phyloP scores from a whole-genome alignment of 2,797 vertebrate species.

The Mormyrus proboscirostris region DNA sequence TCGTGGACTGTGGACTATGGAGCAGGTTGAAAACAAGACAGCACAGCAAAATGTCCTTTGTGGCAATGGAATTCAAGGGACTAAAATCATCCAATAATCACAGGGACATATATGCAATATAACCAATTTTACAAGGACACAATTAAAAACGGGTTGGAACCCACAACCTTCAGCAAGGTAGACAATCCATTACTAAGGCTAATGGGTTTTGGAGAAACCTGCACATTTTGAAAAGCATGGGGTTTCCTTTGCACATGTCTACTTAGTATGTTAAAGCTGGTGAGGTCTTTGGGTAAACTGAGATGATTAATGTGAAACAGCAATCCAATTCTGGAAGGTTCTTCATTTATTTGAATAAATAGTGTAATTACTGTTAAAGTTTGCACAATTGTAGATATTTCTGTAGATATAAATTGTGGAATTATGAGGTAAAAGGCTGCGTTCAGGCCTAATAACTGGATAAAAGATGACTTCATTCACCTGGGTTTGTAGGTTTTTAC shows the following conservation, averaged over 20 bases:
- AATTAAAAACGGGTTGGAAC: not conserved
- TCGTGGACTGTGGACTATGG: not conserved
- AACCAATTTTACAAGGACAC: not conserved
- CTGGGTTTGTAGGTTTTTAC: not conserved
- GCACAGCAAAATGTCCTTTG: not conserved
- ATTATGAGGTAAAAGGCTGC: not conserved
- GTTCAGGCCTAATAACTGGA: not conserved
- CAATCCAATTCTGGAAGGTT: not conserved
- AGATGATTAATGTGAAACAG: not conserved
- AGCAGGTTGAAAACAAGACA: not conserved
- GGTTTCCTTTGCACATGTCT: not conserved
- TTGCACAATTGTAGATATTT: not conserved
- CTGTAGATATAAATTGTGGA: not conserved
- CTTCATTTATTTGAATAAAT: not conserved
- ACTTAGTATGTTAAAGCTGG: not conserved
- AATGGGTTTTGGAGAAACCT: not conserved
- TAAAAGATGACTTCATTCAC: not conserved
- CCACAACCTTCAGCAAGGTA: not conserved
- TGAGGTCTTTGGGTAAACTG: not conserved
- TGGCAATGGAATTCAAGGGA: not conserved
- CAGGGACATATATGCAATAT: not conserved
- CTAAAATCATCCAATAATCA: not conserved
- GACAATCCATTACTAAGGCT: not conserved
- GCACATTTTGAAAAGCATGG: not conserved
- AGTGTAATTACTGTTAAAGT: not conserved